Conservation (phyloP, 2,113 vertebrate genomes). For the Pelecanoides urinatrix region DNA sequence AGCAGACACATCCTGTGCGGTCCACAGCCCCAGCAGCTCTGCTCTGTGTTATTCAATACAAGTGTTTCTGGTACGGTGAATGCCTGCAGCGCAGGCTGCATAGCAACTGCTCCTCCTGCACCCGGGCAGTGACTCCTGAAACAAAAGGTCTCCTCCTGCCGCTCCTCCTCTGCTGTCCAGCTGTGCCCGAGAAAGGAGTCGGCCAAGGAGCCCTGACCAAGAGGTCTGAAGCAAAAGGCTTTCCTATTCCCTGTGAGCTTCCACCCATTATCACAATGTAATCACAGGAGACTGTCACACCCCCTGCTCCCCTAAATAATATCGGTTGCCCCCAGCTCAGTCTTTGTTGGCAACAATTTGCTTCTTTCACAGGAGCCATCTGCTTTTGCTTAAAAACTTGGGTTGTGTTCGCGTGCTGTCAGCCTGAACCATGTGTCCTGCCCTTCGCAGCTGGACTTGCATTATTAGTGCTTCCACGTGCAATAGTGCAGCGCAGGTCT, state of each 20-base stretch:
- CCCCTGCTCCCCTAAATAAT: background rate
- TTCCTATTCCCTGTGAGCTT: background rate
- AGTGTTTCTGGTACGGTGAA: background rate
- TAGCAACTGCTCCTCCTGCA: background rate
- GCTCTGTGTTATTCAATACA: background rate
- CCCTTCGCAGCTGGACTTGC: background rate
- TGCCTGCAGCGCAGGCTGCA: background rate
- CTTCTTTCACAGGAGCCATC: background rate
- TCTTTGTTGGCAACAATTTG: background rate
- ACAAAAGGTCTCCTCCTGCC: background rate
- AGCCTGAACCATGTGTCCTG: background rate
- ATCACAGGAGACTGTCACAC: background rate
- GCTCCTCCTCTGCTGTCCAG: rapidly evolving
- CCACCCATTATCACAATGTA: background rate
- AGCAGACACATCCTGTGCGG: rapidly evolving
- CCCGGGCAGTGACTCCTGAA: background rate
- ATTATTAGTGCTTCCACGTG: background rate
- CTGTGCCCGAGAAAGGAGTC: background rate
- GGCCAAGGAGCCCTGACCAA: background rate
- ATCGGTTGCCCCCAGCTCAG: background rate
- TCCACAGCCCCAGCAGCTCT: background rate
- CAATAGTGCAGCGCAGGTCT: rapidly evolving
- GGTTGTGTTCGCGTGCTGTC: background rate
- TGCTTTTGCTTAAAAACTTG: background rate
- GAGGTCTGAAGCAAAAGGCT: background rate